Conservation (phyloP, 2,113 vertebrate genomes). For the Natator depressus region DNA sequence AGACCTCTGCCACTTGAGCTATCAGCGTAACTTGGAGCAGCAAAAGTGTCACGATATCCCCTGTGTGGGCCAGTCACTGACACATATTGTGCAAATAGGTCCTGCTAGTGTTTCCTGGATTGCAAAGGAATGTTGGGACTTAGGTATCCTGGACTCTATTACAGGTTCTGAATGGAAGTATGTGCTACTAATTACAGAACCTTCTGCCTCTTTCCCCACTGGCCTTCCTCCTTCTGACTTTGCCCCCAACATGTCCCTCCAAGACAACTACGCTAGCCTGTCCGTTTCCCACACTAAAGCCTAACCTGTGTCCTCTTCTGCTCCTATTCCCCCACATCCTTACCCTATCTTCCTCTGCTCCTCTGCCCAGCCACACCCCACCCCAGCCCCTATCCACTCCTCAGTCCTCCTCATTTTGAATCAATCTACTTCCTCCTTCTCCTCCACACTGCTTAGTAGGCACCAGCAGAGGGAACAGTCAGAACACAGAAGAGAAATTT, state of each 20-base stretch:
- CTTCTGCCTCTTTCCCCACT: background rate
- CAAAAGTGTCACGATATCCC: background rate
- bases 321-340: background rate
- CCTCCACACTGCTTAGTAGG: background rate
- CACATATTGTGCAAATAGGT: background rate
- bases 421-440: background rate
- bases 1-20: background rate
- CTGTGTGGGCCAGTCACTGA: fast-evolving
- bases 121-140: background rate
- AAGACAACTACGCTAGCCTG: background rate
- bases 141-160: background rate
- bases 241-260: background rate
- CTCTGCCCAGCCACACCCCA: background rate
- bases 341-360: background rate
- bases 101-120: background rate
- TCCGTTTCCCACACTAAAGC: too few species aligned
- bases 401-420: background rate
- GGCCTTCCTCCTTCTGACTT: background rate
- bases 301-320: background rate
- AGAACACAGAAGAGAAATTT: background rate
- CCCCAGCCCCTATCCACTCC: background rate
- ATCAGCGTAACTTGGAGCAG: too few species aligned
- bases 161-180: background rate
- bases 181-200: background rate
- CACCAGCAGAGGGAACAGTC: background rate